Base-by-base conservation (phyloP, 2,888 invertebrate genomes). In the Chalcosyrphus nemorum region DNA sequence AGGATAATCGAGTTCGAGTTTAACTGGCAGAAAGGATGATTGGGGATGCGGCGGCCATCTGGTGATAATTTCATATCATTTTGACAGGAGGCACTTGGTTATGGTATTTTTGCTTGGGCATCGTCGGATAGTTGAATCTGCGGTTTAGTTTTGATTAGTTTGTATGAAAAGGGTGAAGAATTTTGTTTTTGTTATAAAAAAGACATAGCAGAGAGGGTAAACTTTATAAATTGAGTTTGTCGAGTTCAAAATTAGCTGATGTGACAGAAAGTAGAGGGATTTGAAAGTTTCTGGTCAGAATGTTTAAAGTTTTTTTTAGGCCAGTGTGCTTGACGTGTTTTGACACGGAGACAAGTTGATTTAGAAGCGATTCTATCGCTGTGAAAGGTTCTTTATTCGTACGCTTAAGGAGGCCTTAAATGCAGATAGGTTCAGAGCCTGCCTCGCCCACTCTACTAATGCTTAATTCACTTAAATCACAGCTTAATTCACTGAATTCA, bases 41-140 rank as follows among this genome's bases (percentile, higher is more conserved):
- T 5, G 6, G 4, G 11, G 3, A 13, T n/a, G 9, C n/a, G 41
- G n/a, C 7, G 38, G 11, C 6, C 57, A 57, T 2, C 21, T 57
- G 57, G 57, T 24, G 57, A 57, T 57, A 57, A 59, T 59, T 59
- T 41, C 59, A 59, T 59, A 27, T 59, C 59, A 61, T 61, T 61
- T 54, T 61, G 61, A 45, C 41, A 72, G n/a, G 29, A 24, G 21
- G 35, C 65, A 38, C 50, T 32, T 63, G 61, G 61, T 29, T 15
- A n/a, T n/a, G 6, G 24, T 24, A 13, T 27, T 52, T 52, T 27
- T 27, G 52, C 13, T 15, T 4, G 19, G 19, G 2, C 11, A 38
- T n/a, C n/a, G 43, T 11, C 41, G 4, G 47, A 32, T 21, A 4
- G 19, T 47, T 19, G 9, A 27, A 47, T 32, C 45, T 15, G 32